Base-by-base conservation (phyloP, 30 jellyfish, hydroid and myxozoan genomes). In the Euphysa ruthae region DNA sequence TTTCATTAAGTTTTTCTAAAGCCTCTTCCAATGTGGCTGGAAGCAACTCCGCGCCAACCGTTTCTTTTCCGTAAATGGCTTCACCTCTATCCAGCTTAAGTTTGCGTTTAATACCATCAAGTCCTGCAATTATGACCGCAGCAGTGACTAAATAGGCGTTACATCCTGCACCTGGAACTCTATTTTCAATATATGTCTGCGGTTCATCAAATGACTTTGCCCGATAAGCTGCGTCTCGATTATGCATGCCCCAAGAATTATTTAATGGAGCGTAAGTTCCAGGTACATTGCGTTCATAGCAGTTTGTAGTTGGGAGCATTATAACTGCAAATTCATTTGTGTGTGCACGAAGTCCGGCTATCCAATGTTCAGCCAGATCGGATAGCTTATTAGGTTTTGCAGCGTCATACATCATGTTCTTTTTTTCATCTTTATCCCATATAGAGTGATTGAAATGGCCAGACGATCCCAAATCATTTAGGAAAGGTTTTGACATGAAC, bases 141-240 rank as follows among this genome's bases (percentile, higher is more conserved):
- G 78, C 78, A 38, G 28, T 65, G 55, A 65, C 74, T 4, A 65
- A 46, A 20, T 65, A 65, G 4, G 71, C 73, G 49, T 65, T 65
- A 27, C 18, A 38, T 3, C 14, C 78, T 15, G 76, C 78, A 65
- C 78, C 74, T 1, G 78, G 72, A 5, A 65, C 43, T 38, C 78
- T 32, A 22, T 65, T 44, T 29, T 65, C 78, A 8, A 65, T 28
- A 22, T 65, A 65, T 10, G 78, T 65, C 16, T 24, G 43, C 5
- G 75, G 15, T 5, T 21, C 46, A 8, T 26, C 15, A 24, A 24
- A 35, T 14, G 35, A 34, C 0, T 65, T 65, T 19, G 25, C 75
- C 7, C 78, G 71, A 43, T 65, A 65, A 10, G 75, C 35, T 10
- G 35, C 44, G 12, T 54, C 43, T 4, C 78, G 71, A 22, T 65